Percentiles rank a stretch among this genome's conserved stretches.
phyloP scores from a whole-genome alignment of 2,113 vertebrate genomes.

The Paramisgurnus dabryanus region DNA sequence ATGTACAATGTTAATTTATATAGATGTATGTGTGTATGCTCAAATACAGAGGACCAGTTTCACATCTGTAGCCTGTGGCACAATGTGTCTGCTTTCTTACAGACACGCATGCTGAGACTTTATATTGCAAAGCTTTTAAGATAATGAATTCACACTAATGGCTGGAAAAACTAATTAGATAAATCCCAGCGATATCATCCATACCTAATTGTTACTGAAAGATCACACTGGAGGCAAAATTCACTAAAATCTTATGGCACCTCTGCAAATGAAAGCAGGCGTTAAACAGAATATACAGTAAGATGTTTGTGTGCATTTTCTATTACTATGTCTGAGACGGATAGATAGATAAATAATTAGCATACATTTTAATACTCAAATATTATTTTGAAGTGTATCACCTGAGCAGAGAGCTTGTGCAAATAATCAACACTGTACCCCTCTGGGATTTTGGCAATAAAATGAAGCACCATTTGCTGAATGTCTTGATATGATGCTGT shows the following conservation, averaged over 20 bases:
- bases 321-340: no score
- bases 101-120: conserved; percentile 11
- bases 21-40: not conserved
- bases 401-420: no score
- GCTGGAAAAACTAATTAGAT: conserved; percentile 56
- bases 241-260: no score
- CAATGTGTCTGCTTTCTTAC: conserved; percentile 10
- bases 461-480: conserved; percentile 56
- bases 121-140: not conserved
- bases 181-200: not conserved
- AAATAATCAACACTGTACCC: no score
- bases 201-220: not conserved
- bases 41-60: conserved; percentile 19
- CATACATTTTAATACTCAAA: no score
- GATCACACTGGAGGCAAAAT: not conserved
- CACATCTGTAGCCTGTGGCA: not conserved
- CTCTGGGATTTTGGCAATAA: conserved; percentile 28
- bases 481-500: not conserved
- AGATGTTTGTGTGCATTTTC: no score
- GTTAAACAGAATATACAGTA: no score
- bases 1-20: no score
- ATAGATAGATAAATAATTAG: no score
- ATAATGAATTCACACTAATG: conserved; percentile 57
- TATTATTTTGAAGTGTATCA: no score
- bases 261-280: no score